These are phyloP conservation scores for Alectoris magna DNA, from an alignment of 2,797 vertebrate species.

Conservation along the genomic window DNA sequence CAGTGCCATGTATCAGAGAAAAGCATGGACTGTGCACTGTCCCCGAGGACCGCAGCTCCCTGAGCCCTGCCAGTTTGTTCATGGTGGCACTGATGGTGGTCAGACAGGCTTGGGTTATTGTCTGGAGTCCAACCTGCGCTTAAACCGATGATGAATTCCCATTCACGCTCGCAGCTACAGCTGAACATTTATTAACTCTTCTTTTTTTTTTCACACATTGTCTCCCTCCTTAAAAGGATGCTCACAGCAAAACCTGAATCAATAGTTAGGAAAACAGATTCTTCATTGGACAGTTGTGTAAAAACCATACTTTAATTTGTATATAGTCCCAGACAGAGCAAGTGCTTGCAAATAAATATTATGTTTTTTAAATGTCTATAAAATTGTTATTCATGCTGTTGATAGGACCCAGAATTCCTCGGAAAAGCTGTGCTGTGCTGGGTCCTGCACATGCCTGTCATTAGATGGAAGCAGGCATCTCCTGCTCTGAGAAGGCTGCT, in stretches of 20 bases:
- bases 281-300: background rate
- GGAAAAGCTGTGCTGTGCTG: background rate
- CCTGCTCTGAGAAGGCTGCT: background rate
- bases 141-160: slow-evolving; percentile 68
- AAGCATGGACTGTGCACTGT: fast-evolving
- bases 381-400: background rate
- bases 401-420: background rate
- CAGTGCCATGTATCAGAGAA: fast-evolving
- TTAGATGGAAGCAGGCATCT: background rate
- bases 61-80: background rate
- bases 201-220: slow-evolving; percentile 45
- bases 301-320: background rate
- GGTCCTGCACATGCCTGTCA: background rate
- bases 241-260: slow-evolving; percentile 65
- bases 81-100: fast-evolving
- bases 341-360: background rate
- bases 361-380: background rate
- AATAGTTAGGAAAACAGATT: slow-evolving; percentile 42
- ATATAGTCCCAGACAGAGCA: background rate
- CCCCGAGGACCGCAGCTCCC: background rate
- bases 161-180: slow-evolving; percentile 52
- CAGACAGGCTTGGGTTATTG: background rate
- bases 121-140: slow-evolving; percentile 32
- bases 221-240: slow-evolving; percentile 54
- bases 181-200: slow-evolving; percentile 77